Evolutionary conservation across 2,113 vertebrate species (phyloP).

Genomic region (Mustela nigripes): DNA sequence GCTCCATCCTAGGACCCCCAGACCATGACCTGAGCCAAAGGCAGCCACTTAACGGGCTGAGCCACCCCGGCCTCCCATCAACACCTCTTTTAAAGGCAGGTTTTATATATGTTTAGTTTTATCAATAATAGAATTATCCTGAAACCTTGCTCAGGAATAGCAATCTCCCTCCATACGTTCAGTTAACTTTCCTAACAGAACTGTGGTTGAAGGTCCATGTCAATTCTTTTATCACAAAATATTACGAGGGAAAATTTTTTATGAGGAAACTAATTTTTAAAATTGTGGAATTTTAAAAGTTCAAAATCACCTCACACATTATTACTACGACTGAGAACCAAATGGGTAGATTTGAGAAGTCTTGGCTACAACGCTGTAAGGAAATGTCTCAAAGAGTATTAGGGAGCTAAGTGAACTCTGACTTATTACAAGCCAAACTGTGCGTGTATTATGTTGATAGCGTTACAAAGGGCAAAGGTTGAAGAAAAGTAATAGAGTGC

Average conservation of each 20-base stretch:
- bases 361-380: not conserved
- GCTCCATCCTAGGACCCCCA: too few relatives aligned
- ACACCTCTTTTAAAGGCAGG: not conserved
- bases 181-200: slow-evolving; percentile 21
- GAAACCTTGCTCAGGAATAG: not conserved
- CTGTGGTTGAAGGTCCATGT: not conserved
- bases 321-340: not conserved
- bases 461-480: not conserved
- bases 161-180: not conserved
- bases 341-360: not conserved
- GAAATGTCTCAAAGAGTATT: not conserved
- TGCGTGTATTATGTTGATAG: not conserved
- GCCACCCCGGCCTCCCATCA: too few relatives aligned
- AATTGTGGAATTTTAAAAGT: not conserved
- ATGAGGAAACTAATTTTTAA: slow-evolving; percentile 5
- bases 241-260: not conserved
- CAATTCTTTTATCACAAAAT: not conserved
- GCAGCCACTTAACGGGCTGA: too few relatives aligned
- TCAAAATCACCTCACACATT: slow-evolving; percentile 36
- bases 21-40: too few relatives aligned
- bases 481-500: not conserved
- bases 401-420: not conserved
- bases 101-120: not conserved
- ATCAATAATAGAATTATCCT: not conserved
- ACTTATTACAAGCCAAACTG: not conserved